These are phyloP conservation scores for Argopecten irradians DNA, from an alignment of 1,140 invertebrate species.

Conservation along the genomic window DNA sequence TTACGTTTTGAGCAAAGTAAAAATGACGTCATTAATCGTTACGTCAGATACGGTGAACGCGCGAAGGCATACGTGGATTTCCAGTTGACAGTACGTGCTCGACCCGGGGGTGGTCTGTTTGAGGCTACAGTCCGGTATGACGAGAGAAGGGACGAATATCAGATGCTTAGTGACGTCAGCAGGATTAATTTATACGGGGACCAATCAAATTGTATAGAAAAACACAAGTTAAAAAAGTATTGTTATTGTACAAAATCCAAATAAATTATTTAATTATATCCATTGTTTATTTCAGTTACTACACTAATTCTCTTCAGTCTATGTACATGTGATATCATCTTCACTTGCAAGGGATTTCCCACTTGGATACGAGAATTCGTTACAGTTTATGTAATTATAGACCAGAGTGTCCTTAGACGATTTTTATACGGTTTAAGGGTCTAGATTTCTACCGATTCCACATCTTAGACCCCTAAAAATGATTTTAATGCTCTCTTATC, in stretches of 20 bases:
- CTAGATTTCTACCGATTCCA: too few species aligned
- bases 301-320: too few species aligned
- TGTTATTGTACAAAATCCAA: conserved; percentile 67
- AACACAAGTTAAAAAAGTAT: conserved; percentile 69
- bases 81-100: conserved; percentile 69
- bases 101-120: conserved; percentile 70
- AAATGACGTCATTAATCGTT: conserved; percentile 65
- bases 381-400: too few species aligned
- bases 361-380: too few species aligned
- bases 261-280: conserved; percentile 24
- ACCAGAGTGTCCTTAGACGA: too few species aligned
- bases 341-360: too few species aligned
- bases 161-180: conserved; percentile 71
- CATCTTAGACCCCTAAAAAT: too few species aligned
- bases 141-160: conserved; percentile 45
- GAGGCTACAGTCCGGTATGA: conserved; percentile 69
- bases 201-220: conserved; percentile 69
- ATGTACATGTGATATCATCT: too few species aligned
- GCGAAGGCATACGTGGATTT: conserved; percentile 60
- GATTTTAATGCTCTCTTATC: too few species aligned
- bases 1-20: conserved; percentile 62
- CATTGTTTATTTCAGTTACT: too few species aligned
- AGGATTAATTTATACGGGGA: conserved; percentile 72
- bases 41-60: conserved; percentile 57
- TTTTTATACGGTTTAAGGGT: too few species aligned